Evolutionary conservation across 2,113 vertebrate species (phyloP), one percentile per base, ranked within the genome.

Genomic region (Cochlearius cochlearius): DNA sequence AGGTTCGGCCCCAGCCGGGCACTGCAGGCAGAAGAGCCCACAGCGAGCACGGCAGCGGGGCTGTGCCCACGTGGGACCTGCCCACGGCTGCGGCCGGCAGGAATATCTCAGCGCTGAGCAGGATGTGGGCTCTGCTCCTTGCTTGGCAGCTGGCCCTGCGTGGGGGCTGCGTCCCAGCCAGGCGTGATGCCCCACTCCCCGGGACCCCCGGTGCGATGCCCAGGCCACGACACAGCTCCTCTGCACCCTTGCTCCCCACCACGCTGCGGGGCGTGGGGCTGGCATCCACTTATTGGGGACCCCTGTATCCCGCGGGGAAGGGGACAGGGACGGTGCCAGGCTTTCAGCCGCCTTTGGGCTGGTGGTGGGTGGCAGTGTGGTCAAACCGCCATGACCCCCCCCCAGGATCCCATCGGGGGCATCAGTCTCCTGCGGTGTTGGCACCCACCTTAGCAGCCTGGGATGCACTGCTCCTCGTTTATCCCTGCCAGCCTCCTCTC

Each of bases 131-230:
- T 55, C 38, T 81, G 72, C 32, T 52, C 29, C 49, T 52, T 10
- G 2, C 52, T 32, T 18, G 41, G 71, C 49, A 59, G 41, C 68
- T 0, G 0, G 50, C 21, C 36, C 47, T 0, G 0, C 0, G 0
- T 1, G 2, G 50, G 32, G 16, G 27, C 32, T 11, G 7, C 2
- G 0, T 1, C 3, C 36, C 90, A 63, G 47, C 25, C 23, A 9
- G 63, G 41, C 2, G 2, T 1, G 5, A 6, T 30, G 15, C 4
- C 25, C 32, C 0, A 1, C 43, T 60, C 74, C 32, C 8, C 3
- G 7, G 39, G 29, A 22, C n/a, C 18, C 9, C 34, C 66, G 2
- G 18, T 11, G 23, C 0, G 0, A 20, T 66, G 83, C 18, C 20
- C 0, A 0, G 38, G n/a, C 38, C 38, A 4, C 1, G 3, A 36